Percentiles rank a stretch among this genome's conserved stretches.
These are phyloP conservation scores for Cygnus buccinator DNA, from an alignment of 2,113 vertebrate genomes.

Conservation along the genomic window DNA sequence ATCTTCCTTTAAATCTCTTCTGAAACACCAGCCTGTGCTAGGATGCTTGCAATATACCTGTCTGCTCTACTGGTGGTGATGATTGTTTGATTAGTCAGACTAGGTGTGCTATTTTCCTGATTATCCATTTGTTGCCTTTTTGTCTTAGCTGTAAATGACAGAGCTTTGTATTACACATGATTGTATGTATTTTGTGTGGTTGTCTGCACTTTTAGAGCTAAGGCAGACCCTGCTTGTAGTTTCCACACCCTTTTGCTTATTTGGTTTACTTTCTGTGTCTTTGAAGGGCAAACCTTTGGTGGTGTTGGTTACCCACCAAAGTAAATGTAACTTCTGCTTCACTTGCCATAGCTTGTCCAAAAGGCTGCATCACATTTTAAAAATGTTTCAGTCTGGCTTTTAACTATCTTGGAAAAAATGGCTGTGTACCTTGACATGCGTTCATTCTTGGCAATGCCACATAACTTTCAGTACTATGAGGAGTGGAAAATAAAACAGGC, in stretches of 20 bases:
- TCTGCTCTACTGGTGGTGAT: background rate
- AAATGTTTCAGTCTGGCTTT: background rate
- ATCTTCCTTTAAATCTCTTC: background rate
- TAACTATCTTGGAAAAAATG: accelerated
- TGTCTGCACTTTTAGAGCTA: background rate
- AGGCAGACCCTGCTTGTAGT: background rate
- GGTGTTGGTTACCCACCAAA: background rate
- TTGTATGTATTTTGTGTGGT: background rate
- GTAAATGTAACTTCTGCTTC: background rate
- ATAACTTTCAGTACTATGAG: background rate
- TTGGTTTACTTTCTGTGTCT: background rate
- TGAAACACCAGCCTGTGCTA: background rate
- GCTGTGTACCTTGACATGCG: accelerated
- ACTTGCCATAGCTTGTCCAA: background rate
- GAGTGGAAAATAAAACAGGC: background rate
- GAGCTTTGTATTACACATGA: background rate
- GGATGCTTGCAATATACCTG: background rate
- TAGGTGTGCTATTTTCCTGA: background rate
- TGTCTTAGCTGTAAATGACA: background rate
- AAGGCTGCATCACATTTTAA: too few relatives aligned
- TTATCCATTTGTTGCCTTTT: background rate
- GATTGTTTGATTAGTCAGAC: accelerated
- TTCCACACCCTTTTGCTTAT: background rate
- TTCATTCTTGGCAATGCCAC: background rate
- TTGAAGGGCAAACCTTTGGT: background rate